Evolutionary conservation across 2,797 vertebrate genomes (phyloP).

Genomic region (Lepidocolaptes lacrymiger): DNA sequence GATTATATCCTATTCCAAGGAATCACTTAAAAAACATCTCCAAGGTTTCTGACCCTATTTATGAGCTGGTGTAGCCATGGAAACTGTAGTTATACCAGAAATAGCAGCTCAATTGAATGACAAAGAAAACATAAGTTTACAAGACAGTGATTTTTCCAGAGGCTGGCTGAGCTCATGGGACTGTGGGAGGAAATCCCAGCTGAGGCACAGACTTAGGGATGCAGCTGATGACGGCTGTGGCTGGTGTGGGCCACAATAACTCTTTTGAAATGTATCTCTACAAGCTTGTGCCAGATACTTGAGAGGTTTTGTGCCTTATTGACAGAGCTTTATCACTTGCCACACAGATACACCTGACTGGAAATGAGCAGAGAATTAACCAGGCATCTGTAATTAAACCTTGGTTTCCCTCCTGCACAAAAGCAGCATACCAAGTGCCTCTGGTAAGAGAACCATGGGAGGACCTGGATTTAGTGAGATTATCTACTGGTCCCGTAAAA

Average conservation of each 20-base stretch:
- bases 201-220: not conserved
- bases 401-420: not conserved
- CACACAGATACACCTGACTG: not conserved
- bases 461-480: not conserved
- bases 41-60: slow-evolving; percentile 61
- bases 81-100: slow-evolving; percentile 52
- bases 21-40: slow-evolving; percentile 15
- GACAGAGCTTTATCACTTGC: not conserved
- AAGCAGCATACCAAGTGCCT: not conserved
- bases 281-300: not conserved
- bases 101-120: slow-evolving; percentile 44
- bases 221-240: not conserved
- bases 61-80: slow-evolving; percentile 54
- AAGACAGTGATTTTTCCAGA: slow-evolving; percentile 42
- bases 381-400: not conserved
- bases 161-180: slow-evolving; percentile 14
- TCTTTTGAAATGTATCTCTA: not conserved
- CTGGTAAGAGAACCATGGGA: not conserved
- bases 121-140: slow-evolving; percentile 61
- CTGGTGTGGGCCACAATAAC: not conserved
- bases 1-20: not conserved
- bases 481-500: not conserved
- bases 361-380: not conserved
- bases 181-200: slow-evolving; percentile 44
- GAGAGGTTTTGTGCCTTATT: not conserved